These are phyloP conservation scores for Corticium candelabrum DNA, from an alignment of 37 sponge, comb jelly and placozoan genomes.

Conservation along the genomic window DNA sequence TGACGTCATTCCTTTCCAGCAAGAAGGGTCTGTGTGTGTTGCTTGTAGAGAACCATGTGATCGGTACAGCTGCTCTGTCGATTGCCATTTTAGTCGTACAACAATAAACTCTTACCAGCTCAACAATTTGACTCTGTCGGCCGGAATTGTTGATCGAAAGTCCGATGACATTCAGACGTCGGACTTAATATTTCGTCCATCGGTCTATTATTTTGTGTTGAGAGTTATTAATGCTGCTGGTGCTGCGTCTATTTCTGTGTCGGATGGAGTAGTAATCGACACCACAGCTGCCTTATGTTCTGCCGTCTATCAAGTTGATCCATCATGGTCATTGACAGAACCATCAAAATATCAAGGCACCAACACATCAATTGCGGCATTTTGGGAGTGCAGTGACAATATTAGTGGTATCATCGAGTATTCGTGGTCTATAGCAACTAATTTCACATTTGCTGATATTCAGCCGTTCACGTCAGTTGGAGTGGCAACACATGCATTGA, in stretches of 20 bases:
- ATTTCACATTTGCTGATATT: no score
- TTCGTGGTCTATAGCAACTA: background rate
- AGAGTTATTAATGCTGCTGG: constrained; percentile 62
- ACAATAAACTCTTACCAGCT: background rate
- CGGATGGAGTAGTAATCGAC: constrained; percentile 65
- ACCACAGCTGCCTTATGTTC: constrained; percentile 43
- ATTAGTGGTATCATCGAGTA: constrained; percentile 13
- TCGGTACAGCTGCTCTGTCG: background rate
- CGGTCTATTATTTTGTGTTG: constrained; percentile 51
- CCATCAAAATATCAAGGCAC: constrained; percentile 46
- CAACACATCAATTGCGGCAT: constrained; percentile 46
- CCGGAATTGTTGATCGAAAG: background rate
- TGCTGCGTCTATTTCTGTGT: background rate
- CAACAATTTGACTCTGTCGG: background rate
- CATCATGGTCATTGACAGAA: constrained; percentile 30
- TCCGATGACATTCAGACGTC: background rate
- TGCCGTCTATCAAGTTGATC: constrained; percentile 46
- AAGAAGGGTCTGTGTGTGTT: background rate
- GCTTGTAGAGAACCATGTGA: background rate
- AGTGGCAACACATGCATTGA: background rate
- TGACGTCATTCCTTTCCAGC: background rate
- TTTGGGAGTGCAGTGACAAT: constrained; percentile 49
- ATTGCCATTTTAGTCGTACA: background rate
- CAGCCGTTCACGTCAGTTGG: background rate
- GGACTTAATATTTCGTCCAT: constrained; percentile 7